Evolutionary conservation across 2,797 vertebrate species (phyloP), one percentile per base, ranked within the genome.

Genomic region (Syndactyla subalaris): DNA sequence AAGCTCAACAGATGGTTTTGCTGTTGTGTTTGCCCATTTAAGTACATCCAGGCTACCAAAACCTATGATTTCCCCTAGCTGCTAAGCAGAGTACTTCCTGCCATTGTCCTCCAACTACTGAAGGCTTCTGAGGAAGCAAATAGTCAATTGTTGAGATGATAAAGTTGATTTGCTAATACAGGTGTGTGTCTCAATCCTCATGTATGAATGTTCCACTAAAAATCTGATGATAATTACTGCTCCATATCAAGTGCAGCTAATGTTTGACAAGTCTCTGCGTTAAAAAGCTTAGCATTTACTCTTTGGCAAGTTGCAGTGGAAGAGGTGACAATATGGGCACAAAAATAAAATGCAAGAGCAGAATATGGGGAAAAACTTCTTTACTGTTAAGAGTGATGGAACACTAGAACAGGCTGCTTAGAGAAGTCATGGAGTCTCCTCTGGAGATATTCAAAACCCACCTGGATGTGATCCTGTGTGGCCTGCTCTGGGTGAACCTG

Each of bases 181-280:
- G 19, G 9, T 67, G 12, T 51, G 12, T 29, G 2, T 80, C 18
- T 83, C 4, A 4, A 5, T 36, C 9, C 10, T 91, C 12, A 4
- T 0, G 0, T 27, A 3, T 4, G 45, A 78, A 27, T 20, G 7
- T n/a, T 89, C 4, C 16, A 6, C n/a, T 67, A 15, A 72, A 71
- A 65, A n/a, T 4, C 2, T 58, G 18, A 32, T 4, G 4, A 10
- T 10, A 36, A 2, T 29, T 67, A 30, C 23, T 30, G 7, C 12
- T n/a, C 18, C 7, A 27, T 15, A 36, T 5, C 8, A 63, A 46
- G 20, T 72, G 9, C 38, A 88, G 34, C 17, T 88, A 49, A 6
- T 63, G 13, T 43, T 86, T 88, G 32, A 38, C 21, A 61, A 48
- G 32, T 48, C 19, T 87, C 30, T 67, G 30, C 55, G 19, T 21